phyloP scores from a whole-genome alignment of 2,797 vertebrate genomes.

The Sebastes matsubarae region DNA sequence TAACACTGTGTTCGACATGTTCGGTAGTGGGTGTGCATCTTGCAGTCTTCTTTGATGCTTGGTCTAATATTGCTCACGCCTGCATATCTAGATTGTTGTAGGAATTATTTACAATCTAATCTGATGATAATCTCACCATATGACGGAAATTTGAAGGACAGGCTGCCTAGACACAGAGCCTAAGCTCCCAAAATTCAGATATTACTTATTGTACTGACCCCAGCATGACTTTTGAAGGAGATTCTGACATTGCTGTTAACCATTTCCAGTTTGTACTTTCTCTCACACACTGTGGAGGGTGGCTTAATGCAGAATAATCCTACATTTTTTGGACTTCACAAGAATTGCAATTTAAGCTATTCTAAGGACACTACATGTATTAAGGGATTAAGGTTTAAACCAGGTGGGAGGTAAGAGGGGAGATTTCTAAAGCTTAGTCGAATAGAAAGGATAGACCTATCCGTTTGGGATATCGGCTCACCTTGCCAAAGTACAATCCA shows the following conservation, averaged over 20 bases:
- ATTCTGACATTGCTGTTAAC: slow-evolving; percentile 48
- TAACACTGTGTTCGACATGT: slow-evolving; percentile 17
- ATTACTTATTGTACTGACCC: slow-evolving; percentile 22
- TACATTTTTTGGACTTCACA: slow-evolving; percentile 65
- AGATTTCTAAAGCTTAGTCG: slow-evolving; percentile 72
- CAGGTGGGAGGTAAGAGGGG: slow-evolving; percentile 67
- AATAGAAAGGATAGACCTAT: slow-evolving; percentile 62
- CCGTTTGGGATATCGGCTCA: slow-evolving; percentile 58
- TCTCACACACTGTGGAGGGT: slow-evolving; percentile 14
- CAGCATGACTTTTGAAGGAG: slow-evolving; percentile 10
- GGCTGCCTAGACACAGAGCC: background rate
- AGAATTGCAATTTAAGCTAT: slow-evolving; percentile 78
- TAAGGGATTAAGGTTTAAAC: slow-evolving; percentile 79
- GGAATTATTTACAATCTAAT: slow-evolving; percentile 2
- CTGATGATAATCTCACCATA: background rate
- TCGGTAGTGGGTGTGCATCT: background rate
- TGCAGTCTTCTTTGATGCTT: background rate
- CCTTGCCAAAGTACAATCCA: slow-evolving; percentile 65
- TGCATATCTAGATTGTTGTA: background rate
- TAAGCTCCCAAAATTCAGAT: slow-evolving; percentile 5
- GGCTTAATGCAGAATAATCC: slow-evolving; percentile 72
- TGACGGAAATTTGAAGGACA: background rate
- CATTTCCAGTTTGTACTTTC: background rate
- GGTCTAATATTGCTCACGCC: background rate
- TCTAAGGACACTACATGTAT: slow-evolving; percentile 77